A percentile compares a stretch with the other conserved stretches of the same genome.
Evolutionary conservation across 2,797 vertebrate species (phyloP).

Genomic region (Pelobates cultripes): DNA sequence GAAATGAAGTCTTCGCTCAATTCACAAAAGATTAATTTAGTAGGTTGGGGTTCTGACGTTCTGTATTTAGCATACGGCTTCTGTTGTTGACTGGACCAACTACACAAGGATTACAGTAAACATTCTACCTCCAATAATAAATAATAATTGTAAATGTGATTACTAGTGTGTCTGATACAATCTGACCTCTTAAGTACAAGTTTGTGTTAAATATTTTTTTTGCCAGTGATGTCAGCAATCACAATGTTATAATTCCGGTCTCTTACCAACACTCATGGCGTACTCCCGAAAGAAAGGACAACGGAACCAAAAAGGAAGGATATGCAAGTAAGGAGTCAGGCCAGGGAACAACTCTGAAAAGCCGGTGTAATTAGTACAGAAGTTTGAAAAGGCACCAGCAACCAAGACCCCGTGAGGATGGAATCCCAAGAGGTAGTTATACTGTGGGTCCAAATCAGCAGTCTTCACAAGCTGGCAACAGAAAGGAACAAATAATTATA

Average conservation of each 20-base stretch:
- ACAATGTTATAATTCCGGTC: background rate
- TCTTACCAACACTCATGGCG: slow-evolving; percentile 82
- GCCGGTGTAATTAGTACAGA: slow-evolving; percentile 67
- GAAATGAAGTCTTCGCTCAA: too few species aligned
- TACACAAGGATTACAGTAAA: too few species aligned
- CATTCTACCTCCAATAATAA: too few species aligned
- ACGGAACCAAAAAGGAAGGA: slow-evolving; percentile 83
- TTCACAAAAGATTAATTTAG: too few species aligned
- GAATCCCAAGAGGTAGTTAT: slow-evolving; percentile 91
- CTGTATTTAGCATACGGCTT: too few species aligned
- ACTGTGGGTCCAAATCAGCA: slow-evolving; percentile 79
- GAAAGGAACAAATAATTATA: background rate
- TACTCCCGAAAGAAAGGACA: slow-evolving; percentile 90
- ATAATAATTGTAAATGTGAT: too few species aligned
- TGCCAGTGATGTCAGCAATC: too few species aligned
- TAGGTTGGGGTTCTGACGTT: too few species aligned
- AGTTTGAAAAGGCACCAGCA: slow-evolving; percentile 86
- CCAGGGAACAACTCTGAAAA: slow-evolving; percentile 84
- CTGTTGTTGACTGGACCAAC: too few species aligned
- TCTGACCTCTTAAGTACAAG: too few species aligned
- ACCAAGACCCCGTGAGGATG: slow-evolving; percentile 90
- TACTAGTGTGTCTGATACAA: too few species aligned
- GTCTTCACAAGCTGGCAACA: slow-evolving; percentile 85
- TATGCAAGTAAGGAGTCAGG: slow-evolving; percentile 81
- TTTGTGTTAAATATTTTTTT: too few species aligned